Conservation (phyloP, 2,113 vertebrate species). For the Sardina pilchardus region DNA sequence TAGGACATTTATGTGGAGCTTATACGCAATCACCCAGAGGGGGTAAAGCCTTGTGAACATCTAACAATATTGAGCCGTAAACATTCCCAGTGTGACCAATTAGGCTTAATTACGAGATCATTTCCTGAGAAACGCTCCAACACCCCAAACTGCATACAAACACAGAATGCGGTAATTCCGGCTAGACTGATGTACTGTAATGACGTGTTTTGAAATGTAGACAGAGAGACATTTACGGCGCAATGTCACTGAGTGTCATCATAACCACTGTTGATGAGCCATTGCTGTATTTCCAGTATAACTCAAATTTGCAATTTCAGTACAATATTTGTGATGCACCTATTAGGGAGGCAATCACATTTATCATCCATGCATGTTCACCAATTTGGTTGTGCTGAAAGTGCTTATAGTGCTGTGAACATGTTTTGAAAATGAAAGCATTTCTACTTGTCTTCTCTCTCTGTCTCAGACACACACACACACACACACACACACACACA, state of each 20-base stretch:
- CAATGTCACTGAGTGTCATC: background rate
- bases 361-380: background rate
- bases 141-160: background rate
- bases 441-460: too few species aligned
- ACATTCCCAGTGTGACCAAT: slow-evolving; percentile 15
- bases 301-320: background rate
- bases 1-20: slow-evolving; percentile 14
- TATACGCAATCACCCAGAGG: background rate
- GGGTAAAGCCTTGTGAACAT: background rate
- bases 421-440: too few species aligned
- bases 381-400: background rate
- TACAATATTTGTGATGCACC: background rate
- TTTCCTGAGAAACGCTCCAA: background rate
- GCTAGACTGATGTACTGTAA: background rate
- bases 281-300: background rate
- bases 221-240: background rate
- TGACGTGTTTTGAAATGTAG: background rate
- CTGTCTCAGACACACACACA: too few species aligned
- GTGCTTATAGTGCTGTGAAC: too few species aligned
- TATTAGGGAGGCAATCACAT: background rate
- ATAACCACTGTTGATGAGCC: background rate
- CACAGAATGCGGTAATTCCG: background rate
- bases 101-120: slow-evolving; percentile 1
- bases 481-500: too few species aligned
- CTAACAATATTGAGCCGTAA: background rate